These are phyloP conservation scores for Apodemia duryi DNA, from an alignment of 2,888 invertebrate species.

Conservation along the genomic window DNA sequence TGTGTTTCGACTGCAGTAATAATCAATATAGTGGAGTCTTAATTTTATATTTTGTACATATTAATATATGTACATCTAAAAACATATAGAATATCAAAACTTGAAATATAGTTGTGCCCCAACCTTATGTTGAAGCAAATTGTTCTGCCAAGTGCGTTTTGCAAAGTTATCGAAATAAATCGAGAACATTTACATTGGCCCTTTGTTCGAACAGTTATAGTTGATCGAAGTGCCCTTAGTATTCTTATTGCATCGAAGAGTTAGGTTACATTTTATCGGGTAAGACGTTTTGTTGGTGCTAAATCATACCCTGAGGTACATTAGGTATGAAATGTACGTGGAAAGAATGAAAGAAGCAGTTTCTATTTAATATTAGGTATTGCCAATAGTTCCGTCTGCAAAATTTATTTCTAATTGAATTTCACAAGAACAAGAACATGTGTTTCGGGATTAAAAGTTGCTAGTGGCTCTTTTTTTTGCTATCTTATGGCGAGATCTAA, in stretches of 20 bases:
- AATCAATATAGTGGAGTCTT: no score
- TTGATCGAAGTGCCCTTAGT: conserved; percentile 25
- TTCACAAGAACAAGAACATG: no score
- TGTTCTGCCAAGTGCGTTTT: not conserved
- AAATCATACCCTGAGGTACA: conserved; percentile 26
- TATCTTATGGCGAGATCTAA: no score
- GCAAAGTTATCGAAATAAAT: conserved; percentile 10
- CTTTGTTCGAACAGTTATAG: conserved; percentile 5
- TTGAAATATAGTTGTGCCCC: not conserved
- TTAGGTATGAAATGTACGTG: conserved; percentile 3
- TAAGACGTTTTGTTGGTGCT: conserved; percentile 27
- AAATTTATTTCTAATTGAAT: not conserved
- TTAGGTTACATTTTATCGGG: conserved; percentile 33
- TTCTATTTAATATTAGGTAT: not conserved
- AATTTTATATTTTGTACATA: no score
- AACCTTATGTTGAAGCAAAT: not conserved
- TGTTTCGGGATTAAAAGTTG: not conserved
- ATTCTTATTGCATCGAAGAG: conserved; percentile 29
- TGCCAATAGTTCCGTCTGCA: not conserved
- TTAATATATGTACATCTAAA: no score
- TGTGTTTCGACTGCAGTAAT: no score
- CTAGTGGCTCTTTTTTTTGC: no score
- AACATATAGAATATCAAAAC: no score
- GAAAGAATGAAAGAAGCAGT: not conserved
- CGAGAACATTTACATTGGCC: conserved; percentile 6